Base-by-base conservation (phyloP, 2,113 vertebrate genomes). In the Leptobrachium ailaonicum region DNA sequence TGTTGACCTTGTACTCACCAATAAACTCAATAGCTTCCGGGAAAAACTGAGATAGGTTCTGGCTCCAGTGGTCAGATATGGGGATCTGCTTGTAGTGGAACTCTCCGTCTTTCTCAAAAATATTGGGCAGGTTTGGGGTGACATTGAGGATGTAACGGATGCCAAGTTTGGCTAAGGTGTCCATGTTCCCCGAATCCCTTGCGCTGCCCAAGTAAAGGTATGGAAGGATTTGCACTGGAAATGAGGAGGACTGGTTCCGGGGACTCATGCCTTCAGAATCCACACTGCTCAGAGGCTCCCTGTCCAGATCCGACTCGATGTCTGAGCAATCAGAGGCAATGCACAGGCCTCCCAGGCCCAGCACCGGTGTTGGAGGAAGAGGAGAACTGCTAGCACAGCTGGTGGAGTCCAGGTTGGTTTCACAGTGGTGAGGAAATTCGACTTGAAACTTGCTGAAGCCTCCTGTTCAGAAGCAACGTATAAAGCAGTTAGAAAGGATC, bases 51-150 rank as follows among this genome's bases (percentile, higher is more conserved):
- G 94, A 95, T 83, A 96, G 85, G 79, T 96, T 96, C 86, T 96
- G 94, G 86, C 95, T 96, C 95, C 95, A 96, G 88, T 96, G 95
- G 84, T 96, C 95, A 0, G 94, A 95, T 86, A 96, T 96, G 77
- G 95, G 95, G 77, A 96, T 96, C 89, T 96, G 94, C 86, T 96
- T 96, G 90, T 96, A 96, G 85, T 91, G 93, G 86, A 96, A 96
- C 81, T 90, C 91, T 2, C 93, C 93, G 0, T 95, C 93, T 58
- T 95, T 94, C 87, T 96, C 95, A 9, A 96, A 96, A 88, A 94
- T 91, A 87, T 96, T 96, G 44, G 95, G 95, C 12, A 96, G 92
- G 83, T 96, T 96, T 82, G 95, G 94, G 13, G 95, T 96, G 82
- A 96, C 95, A 11, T 96, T 96, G 78, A 96, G 92, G 87, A 96